phyloP scores from a whole-genome alignment of 2,113 vertebrate species.

The Rhodinocichla rosea region DNA sequence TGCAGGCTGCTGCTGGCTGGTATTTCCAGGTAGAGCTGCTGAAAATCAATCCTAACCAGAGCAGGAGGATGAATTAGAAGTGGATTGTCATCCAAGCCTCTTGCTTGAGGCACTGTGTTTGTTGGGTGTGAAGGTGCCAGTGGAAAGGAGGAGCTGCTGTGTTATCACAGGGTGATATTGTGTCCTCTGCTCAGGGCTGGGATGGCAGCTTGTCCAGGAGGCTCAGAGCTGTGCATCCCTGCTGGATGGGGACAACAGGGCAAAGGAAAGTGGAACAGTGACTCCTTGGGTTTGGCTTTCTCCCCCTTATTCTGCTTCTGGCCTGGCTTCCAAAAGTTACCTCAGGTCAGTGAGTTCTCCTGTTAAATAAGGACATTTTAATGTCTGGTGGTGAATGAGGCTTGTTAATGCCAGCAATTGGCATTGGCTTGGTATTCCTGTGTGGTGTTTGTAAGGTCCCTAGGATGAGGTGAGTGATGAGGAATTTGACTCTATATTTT shows the following conservation, averaged over 20 bases:
- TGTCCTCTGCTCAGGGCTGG: not conserved
- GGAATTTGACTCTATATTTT: too few species aligned
- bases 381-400: not conserved
- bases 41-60: not conserved
- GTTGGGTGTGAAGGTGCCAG: not conserved
- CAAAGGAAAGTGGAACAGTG: fast-evolving
- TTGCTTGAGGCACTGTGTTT: fast-evolving
- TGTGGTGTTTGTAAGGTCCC: too few species aligned
- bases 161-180: not conserved
- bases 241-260: not conserved
- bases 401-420: not conserved
- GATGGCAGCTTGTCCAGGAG: not conserved
- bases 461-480: too few species aligned
- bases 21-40: not conserved
- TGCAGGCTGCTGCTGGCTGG: not conserved
- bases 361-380: not conserved
- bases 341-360: not conserved
- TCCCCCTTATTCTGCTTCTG: not conserved
- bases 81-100: not conserved
- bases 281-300: not conserved
- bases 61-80: not conserved
- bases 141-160: not conserved
- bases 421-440: not conserved
- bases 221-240: not conserved
- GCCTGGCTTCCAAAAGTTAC: not conserved